A percentile compares a stretch with the other conserved stretches of the same genome.
These are phyloP conservation scores for Aspidiotus rigidus DNA, from an alignment of 2,888 invertebrate genomes.

Conservation along the genomic window DNA sequence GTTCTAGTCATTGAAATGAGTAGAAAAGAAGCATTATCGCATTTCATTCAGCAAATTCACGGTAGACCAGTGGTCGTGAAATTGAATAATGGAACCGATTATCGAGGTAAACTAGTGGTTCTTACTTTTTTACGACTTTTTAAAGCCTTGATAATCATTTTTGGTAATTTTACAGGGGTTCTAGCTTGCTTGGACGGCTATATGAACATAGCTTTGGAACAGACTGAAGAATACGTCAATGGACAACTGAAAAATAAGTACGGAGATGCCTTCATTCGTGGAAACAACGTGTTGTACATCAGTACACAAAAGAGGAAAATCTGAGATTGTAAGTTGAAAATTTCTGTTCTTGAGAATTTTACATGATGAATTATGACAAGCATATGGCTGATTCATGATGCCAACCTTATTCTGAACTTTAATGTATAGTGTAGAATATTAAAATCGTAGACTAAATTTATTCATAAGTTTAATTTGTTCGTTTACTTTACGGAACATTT, in stretches of 20 bases:
- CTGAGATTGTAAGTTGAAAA: slow-evolving; percentile 4
- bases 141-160: background rate
- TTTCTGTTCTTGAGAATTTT: background rate
- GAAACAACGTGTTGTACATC: slow-evolving; percentile 93
- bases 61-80: slow-evolving; percentile 98
- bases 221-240: slow-evolving; percentile 98
- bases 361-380: slow-evolving; percentile 3
- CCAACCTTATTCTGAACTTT: background rate
- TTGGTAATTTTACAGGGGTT: slow-evolving; percentile 60
- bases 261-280: slow-evolving; percentile 97
- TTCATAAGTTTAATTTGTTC: too few relatives aligned
- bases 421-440: background rate
- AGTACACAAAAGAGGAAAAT: slow-evolving; percentile 78
- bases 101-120: slow-evolving; percentile 64
- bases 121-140: background rate
- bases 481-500: too few relatives aligned
- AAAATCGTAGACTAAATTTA: background rate
- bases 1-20: slow-evolving; percentile 58
- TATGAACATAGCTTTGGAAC: slow-evolving; percentile 98
- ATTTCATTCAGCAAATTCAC: slow-evolving; percentile 95
- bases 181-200: slow-evolving; percentile 96
- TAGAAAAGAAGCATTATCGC: slow-evolving; percentile 92
- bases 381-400: slow-evolving; percentile 4
- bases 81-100: slow-evolving; percentile 97
- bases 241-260: slow-evolving; percentile 98